Evolutionary conservation across 2,888 invertebrate species (phyloP).

Genomic region (Ectemnius continuus): DNA sequence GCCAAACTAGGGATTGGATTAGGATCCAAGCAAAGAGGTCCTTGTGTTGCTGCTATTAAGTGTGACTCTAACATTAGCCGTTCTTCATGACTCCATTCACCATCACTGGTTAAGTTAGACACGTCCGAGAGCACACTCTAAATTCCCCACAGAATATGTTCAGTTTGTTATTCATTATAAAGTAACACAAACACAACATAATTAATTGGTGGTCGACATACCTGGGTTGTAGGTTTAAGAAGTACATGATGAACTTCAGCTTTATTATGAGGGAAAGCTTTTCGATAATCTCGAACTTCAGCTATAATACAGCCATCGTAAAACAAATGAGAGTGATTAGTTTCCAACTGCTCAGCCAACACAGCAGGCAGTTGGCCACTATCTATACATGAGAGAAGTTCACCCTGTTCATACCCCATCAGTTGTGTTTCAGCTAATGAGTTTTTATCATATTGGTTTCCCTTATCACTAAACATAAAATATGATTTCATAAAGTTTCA

Average conservation of each 20-base stretch:
- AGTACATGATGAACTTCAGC: constrained; percentile 93
- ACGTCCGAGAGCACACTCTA: constrained; percentile 77
- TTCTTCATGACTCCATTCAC: constrained; percentile 87
- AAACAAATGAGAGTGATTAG: constrained; percentile 90
- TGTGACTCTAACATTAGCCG: constrained; percentile 89
- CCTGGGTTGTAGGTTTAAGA: constrained; percentile 92
- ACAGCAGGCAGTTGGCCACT: constrained; percentile 94
- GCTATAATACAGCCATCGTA: constrained; percentile 95
- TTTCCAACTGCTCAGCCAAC: constrained; percentile 90
- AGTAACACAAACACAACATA: not conserved
- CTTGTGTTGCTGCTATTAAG: constrained; percentile 90
- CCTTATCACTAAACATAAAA: constrained; percentile 69
- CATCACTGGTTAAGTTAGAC: constrained; percentile 74
- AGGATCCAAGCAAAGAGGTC: constrained; percentile 93
- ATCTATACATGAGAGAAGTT: constrained; percentile 91
- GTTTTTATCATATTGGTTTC: constrained; percentile 81
- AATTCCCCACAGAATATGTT: constrained; percentile 11
- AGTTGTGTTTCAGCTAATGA: constrained; percentile 85
- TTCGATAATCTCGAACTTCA: constrained; percentile 93
- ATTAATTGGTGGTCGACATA: constrained; percentile 71
- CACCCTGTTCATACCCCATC: constrained; percentile 94
- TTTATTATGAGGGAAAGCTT: constrained; percentile 86
- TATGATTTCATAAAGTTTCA: not conserved
- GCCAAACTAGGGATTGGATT: constrained; percentile 89
- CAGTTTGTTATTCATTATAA: not conserved